Evolutionary conservation across 1,140 invertebrate species (phyloP), one percentile per base, ranked within the genome.

Genomic region (Onthophagus taurus): DNA sequence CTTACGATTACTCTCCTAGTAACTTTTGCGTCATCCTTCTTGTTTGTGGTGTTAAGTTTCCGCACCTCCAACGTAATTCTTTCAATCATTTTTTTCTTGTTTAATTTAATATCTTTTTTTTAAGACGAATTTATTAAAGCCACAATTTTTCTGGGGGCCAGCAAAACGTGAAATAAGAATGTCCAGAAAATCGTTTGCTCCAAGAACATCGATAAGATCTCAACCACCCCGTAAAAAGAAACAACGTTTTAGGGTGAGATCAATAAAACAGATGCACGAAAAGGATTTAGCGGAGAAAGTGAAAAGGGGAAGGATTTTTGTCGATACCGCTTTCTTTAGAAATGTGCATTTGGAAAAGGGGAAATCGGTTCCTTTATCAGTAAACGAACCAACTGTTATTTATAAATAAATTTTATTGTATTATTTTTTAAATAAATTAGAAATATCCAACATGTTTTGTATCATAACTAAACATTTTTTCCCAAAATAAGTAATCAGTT

Each of bases 71-170:
- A 21, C 38, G 38, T 38, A 38, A 20, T n/a, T n/a, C n/a, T n/a
- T n/a, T n/a, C n/a, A n/a, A n/a, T n/a, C n/a, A n/a, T n/a, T n/a
- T n/a, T n/a, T n/a, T n/a, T n/a, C n/a, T n/a, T n/a, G n/a, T n/a
- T n/a, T n/a, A n/a, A n/a, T n/a, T n/a, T n/a, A n/a, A n/a, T n/a
- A n/a, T 16, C 19, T 17, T 7, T 37, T 7, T 2, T 37, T 37
- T 29, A 11, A 41, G 38, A 41, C 24, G 9, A 41, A 41, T n/a
- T 38, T 50, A 30, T 30, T 36, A 12, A 47, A 41, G 7, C 48
- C 48, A 3, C 35, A 46, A 30, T 50, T 43, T 20, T 31, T 46
- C 33, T 50, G 48, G 48, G 48, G 48, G 6, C 48, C 48, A 7
- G 31, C 35, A 33, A 19, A 31, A 1, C 18, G 26, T 12, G 48